Conservation (phyloP, 2,797 vertebrate genomes). For the Sardinella longiceps region DNA sequence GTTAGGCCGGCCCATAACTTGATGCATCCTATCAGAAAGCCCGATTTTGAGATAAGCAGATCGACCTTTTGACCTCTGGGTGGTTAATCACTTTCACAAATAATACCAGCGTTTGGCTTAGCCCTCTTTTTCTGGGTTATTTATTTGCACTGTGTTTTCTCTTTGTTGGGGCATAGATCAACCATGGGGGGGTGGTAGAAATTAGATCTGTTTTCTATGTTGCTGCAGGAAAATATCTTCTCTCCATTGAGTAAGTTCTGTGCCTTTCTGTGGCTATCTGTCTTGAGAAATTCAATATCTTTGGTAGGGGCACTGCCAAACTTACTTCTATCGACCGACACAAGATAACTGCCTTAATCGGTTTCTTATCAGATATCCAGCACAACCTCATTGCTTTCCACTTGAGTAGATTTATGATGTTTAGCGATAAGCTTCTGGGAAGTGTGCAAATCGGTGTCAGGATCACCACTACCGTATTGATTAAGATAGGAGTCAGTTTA, state of each 20-base stretch:
- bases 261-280: not conserved
- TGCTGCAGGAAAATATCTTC: not conserved
- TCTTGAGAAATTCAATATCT: not conserved
- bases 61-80: constrained; percentile 1
- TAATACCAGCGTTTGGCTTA: not conserved
- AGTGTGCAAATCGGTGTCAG: not conserved
- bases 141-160: not conserved
- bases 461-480: not conserved
- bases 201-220: not conserved
- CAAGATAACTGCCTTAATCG: not conserved
- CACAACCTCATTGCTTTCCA: not conserved
- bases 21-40: not conserved
- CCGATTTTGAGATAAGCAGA: constrained; percentile 20
- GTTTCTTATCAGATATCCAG: not conserved
- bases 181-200: not conserved
- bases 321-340: not conserved
- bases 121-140: not conserved
- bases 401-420: not conserved
- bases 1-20: not conserved
- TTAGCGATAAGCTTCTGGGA: not conserved
- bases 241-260: not conserved
- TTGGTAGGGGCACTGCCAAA: not conserved
- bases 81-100: not conserved
- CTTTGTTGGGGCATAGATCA: not conserved
- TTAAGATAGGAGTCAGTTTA: not conserved